Evolutionary conservation across 2,888 invertebrate species (phyloP), one percentile per base, ranked within the genome.

Genomic region (Ornithoptera priamus): DNA sequence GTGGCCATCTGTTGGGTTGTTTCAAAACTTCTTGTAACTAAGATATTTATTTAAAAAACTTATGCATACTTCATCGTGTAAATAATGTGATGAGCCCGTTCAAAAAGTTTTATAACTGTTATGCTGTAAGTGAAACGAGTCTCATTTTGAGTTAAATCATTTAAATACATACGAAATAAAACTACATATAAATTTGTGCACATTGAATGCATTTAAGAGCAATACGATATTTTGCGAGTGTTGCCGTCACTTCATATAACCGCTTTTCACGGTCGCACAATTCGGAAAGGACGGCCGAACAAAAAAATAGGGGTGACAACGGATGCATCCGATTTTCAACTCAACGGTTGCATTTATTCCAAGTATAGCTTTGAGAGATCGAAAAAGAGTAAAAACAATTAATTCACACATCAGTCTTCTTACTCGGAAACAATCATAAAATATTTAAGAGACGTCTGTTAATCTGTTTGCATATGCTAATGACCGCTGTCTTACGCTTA

Each of bases 401-500:
- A 10, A 8, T 39, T 39, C 7, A 10, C 39, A 39, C 10, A 10
- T 39, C 39, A 39, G 39, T 39, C 10, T 39, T 39, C 39, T 39
- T 8, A 10, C 39, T 39, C 39, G 1, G 10, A 7, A 39, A 8
- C 7, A 39, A 10, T 39, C 10, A 39, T 39, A 39, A 39, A 39
- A 39, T 39, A 39, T 85, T 86, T 87, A 85, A 85, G 83, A 83
- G 79, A 78, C 82, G 84, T 84, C 84, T 81, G 72, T 74, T 68
- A 74, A 66, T 74, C 75, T 79, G 76, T 79, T 82, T 83, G 78
- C 74, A 74, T 86, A 90, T 89, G 89, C 82, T 88, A 85, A 90
- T 88, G 86, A 86, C 7, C 65, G 8, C 24, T 84, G 84, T 84
- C 85, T 86, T 82, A 81, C 80, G 86, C 85, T 87, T 89, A 90